A percentile compares a stretch with the other conserved stretches of the same genome.
phyloP scores from a whole-genome alignment of 1,140 invertebrate genomes.

The Hydropsyche tenuis region DNA sequence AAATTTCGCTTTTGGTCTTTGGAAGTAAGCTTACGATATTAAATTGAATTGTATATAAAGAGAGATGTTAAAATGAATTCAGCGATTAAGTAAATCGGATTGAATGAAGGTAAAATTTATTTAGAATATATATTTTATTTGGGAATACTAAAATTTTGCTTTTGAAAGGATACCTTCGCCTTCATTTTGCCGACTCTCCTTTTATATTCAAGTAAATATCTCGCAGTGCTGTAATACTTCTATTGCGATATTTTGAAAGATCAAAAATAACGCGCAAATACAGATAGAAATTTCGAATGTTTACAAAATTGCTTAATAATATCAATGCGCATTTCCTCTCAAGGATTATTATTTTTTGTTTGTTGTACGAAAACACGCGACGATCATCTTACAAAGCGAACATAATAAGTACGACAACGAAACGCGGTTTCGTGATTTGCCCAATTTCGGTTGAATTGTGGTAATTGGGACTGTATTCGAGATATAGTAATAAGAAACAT shows the following conservation, averaged over 20 bases:
- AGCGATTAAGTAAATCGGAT: slow-evolving; percentile 10
- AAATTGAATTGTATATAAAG: slow-evolving; percentile 1
- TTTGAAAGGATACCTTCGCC: neutral
- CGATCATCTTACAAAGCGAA: neutral
- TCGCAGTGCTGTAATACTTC: too few species aligned
- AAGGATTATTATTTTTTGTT: too few species aligned
- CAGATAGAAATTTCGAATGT: too few species aligned
- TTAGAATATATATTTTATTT: neutral
- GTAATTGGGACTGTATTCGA: neutral
- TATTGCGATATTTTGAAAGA: too few species aligned
- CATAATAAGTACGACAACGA: neutral
- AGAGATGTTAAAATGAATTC: slow-evolving; percentile 3
- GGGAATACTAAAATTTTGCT: neutral
- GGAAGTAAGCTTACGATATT: neutral
- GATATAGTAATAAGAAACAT: neutral
- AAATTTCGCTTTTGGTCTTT: neutral
- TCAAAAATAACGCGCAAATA: too few species aligned
- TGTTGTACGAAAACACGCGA: neutral
- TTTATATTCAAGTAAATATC: too few species aligned
- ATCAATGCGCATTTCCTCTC: too few species aligned
- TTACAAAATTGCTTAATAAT: too few species aligned
- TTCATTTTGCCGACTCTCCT: too few species aligned
- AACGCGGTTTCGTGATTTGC: neutral
- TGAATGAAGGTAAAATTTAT: neutral
- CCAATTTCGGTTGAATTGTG: neutral